Conservation (phyloP, 2,113 vertebrate species). For the Vulpes ferrilata region DNA sequence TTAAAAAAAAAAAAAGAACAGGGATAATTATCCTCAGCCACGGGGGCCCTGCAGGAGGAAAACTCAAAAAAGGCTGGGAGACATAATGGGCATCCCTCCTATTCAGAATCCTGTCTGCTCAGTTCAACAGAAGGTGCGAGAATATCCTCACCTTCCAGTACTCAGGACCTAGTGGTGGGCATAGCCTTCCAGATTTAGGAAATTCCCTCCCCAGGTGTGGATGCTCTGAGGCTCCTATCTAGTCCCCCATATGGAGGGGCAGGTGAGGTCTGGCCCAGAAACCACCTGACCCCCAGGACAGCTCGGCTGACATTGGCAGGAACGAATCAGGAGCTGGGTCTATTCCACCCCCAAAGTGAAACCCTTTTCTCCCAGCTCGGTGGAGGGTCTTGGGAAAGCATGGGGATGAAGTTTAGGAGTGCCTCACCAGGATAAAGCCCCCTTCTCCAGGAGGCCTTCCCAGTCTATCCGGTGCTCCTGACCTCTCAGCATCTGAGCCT, state of each 20-base stretch:
- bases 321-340: background rate
- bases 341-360: background rate
- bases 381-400: background rate
- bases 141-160: background rate
- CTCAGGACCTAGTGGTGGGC: background rate
- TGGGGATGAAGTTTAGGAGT: background rate
- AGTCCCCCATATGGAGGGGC: background rate
- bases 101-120: background rate
- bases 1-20: no score
- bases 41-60: background rate
- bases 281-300: background rate
- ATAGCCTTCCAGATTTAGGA: background rate
- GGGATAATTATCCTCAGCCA: background rate
- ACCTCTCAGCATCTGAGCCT: background rate
- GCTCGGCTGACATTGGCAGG: background rate
- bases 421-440: background rate
- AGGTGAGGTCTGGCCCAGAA: background rate
- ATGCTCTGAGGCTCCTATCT: background rate
- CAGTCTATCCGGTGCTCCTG: background rate
- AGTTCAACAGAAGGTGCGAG: background rate
- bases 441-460: background rate
- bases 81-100: background rate
- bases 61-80: slow-evolving; percentile 24
- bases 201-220: background rate
- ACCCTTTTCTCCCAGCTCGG: background rate